A percentile compares a stretch with the other conserved stretches of the same genome.
Evolutionary conservation across 2,888 invertebrate genomes (phyloP).

Genomic region (Geophilus truncorum): DNA sequence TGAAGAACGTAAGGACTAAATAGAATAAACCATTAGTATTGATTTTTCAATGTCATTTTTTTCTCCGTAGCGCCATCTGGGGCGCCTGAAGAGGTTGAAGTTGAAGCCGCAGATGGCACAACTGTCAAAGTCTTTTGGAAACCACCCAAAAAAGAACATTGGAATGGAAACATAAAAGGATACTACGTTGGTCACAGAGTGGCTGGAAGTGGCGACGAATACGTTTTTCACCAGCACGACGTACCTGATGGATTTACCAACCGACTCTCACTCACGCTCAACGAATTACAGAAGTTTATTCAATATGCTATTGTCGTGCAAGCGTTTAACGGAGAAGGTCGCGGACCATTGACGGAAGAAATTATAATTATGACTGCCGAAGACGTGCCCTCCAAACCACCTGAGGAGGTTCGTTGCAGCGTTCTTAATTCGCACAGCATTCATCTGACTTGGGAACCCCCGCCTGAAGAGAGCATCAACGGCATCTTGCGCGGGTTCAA

Average conservation of each 20-base stretch:
- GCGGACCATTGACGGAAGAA: conserved; percentile 30
- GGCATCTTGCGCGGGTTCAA: conserved; percentile 64
- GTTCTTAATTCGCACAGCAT: conserved; percentile 49
- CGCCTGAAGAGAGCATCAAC: conserved; percentile 48
- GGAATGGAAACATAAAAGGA: conserved; percentile 86
- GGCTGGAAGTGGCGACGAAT: conserved; percentile 11
- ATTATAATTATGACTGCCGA: conserved; percentile 33
- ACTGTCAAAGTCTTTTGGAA: conserved; percentile 34
- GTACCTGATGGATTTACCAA: conserved; percentile 23
- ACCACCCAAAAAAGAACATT: conserved; percentile 78
- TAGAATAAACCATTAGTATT: not conserved
- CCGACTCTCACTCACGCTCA: not conserved
- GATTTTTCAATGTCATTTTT: not conserved
- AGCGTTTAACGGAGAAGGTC: conserved; percentile 30
- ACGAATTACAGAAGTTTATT: conserved; percentile 28
- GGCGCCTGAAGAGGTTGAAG: conserved; percentile 28
- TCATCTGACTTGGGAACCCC: conserved; percentile 50
- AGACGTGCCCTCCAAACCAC: conserved; percentile 50
- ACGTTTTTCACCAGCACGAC: not conserved
- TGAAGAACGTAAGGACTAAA: not conserved
- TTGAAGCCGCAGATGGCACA: conserved; percentile 29
- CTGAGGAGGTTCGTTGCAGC: conserved; percentile 48
- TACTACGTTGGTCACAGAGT: conserved; percentile 86
- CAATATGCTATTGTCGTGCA: conserved; percentile 34
- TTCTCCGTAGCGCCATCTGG: conserved; percentile 22